Conservation (phyloP, 92 coral and sea anemone species). For the Heliopora coerulea region DNA sequence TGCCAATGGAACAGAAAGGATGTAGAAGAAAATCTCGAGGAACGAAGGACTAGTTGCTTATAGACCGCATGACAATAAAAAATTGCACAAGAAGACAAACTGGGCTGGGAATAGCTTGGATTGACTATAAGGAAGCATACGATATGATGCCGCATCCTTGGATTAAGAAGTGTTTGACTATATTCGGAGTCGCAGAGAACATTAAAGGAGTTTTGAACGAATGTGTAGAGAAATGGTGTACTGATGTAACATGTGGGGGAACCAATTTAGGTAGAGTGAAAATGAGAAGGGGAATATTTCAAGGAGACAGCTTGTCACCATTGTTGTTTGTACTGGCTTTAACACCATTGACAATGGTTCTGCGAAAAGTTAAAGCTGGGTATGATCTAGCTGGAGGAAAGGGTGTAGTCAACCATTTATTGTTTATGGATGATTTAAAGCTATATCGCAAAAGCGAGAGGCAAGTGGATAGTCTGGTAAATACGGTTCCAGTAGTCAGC, state of each 20-base stretch:
- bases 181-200: no score
- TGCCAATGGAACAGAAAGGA: no score
- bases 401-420: background rate
- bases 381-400: conserved; percentile 14
- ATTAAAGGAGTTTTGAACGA: no score
- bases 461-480: conserved; percentile 8
- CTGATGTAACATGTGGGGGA: no score
- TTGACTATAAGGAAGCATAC: no score
- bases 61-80: conserved; percentile 28
- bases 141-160: no score
- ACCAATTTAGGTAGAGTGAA: conserved; percentile 18
- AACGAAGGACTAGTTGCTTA: conserved; percentile 36
- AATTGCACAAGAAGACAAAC: conserved; percentile 32
- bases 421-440: conserved; percentile 34
- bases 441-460: conserved; percentile 13
- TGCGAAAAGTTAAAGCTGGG: conserved; percentile 12
- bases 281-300: conserved; percentile 26
- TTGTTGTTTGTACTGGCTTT: conserved; percentile 39
- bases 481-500: conserved; percentile 20
- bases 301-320: conserved; percentile 49
- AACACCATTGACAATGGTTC: conserved; percentile 39
- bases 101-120: conserved; percentile 31
- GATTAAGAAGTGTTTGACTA: no score
- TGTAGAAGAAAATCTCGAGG: conserved; percentile 32
- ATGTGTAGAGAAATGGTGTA: no score